These are phyloP conservation scores for Hemibates koningsi DNA, from an alignment of 2,113 vertebrate genomes.

Conservation along the genomic window DNA sequence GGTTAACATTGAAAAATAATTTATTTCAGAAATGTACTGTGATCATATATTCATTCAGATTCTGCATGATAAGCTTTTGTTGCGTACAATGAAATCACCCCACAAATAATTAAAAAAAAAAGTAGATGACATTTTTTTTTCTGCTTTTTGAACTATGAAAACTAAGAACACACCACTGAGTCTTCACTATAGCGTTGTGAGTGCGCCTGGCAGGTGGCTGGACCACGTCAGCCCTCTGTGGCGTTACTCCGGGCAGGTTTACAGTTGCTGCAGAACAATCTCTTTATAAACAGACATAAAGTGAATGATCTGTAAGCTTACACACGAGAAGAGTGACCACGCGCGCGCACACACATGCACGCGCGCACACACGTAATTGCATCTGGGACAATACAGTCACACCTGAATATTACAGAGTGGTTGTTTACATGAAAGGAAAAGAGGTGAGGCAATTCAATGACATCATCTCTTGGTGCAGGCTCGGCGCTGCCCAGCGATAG, in stretches of 20 bases:
- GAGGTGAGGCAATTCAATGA: slow-evolving; percentile 46
- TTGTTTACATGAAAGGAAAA: slow-evolving; percentile 42
- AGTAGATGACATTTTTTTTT: slow-evolving; percentile 38
- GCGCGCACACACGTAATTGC: slow-evolving; percentile 6
- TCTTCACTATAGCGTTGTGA: slow-evolving; percentile 58
- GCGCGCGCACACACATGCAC: neutral
- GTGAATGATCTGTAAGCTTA: slow-evolving; percentile 58
- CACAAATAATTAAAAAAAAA: slow-evolving; percentile 37
- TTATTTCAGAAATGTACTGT: slow-evolving; percentile 74
- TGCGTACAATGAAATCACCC: slow-evolving; percentile 70
- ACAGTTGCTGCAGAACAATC: slow-evolving; percentile 55
- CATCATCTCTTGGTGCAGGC: slow-evolving; percentile 54
- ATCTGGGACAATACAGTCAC: slow-evolving; percentile 43
- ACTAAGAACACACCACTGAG: slow-evolving; percentile 58
- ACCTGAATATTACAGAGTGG: slow-evolving; percentile 48
- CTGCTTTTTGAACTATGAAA: slow-evolving; percentile 29
- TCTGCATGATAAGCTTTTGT: slow-evolving; percentile 66
- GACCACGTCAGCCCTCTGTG: neutral
- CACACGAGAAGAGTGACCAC: slow-evolving; percentile 29
- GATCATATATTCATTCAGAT: slow-evolving; percentile 73
- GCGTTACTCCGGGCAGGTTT: slow-evolving; percentile 42
- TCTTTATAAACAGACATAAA: slow-evolving; percentile 51
- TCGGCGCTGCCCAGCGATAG: slow-evolving; percentile 14
- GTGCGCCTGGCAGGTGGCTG: neutral
- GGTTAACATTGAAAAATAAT: slow-evolving; percentile 73